Conservation (phyloP, 2,797 vertebrate genomes). For the Chaetodon trifasciatus region DNA sequence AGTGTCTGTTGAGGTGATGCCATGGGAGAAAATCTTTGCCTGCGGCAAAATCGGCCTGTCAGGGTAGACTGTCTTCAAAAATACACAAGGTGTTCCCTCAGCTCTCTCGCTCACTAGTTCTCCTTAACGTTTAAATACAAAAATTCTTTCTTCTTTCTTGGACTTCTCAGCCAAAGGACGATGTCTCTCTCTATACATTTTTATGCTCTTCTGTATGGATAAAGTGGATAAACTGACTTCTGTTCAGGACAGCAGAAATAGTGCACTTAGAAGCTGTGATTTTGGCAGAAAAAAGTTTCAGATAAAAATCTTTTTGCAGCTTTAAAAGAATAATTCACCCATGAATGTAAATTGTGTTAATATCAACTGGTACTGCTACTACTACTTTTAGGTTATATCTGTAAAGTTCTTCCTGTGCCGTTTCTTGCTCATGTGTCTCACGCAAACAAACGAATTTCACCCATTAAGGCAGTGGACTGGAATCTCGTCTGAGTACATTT, state of each 20-base stretch:
- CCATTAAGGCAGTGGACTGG: background rate
- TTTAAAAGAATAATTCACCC: background rate
- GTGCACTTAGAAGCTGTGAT: too few species aligned
- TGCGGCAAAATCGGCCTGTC: slow-evolving; percentile 5
- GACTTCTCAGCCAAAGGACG: background rate
- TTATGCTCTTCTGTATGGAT: background rate
- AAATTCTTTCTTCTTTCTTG: background rate
- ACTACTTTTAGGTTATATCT: background rate
- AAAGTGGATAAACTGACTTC: background rate
- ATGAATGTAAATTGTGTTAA: background rate
- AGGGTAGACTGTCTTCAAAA: slow-evolving; percentile 8
- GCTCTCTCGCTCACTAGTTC: background rate
- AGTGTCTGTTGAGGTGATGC: background rate
- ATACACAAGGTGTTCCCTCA: slow-evolving; percentile 12
- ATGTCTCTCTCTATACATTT: background rate
- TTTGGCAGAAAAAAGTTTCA: background rate
- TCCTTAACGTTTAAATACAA: background rate
- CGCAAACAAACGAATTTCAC: background rate
- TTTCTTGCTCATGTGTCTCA: background rate
- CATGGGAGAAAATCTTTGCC: slow-evolving; percentile 28
- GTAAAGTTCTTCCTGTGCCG: background rate
- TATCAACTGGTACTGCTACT: background rate
- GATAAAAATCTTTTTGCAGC: background rate
- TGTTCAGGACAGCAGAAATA: background rate
- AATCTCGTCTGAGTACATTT: too few species aligned